phyloP scores from a whole-genome alignment of 35 echinoderm and acorn worm genomes.

The Hemicentrotus pulcherrimus region DNA sequence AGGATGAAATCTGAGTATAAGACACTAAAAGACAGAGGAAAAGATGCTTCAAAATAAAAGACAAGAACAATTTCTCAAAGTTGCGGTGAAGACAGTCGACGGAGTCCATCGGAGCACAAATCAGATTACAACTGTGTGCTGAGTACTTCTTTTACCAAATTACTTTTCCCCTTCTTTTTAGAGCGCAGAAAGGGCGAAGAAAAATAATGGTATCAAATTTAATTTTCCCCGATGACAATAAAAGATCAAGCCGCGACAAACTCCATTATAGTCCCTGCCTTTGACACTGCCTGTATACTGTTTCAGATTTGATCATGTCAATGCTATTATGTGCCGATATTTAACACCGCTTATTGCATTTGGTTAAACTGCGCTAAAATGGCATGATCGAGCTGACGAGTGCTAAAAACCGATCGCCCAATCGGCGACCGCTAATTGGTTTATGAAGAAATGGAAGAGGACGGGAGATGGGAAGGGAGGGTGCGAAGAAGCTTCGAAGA shows the following conservation, averaged over 20 bases:
- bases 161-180: conserved; percentile 25
- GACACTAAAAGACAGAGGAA: conserved; percentile 1
- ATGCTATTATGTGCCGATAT: conserved; percentile 52
- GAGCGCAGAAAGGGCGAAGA: conserved; percentile 30
- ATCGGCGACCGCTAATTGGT: conserved; percentile 51
- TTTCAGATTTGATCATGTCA: conserved; percentile 47
- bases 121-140: conserved; percentile 39
- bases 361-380: conserved; percentile 52
- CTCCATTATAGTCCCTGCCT: conserved; percentile 16
- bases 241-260: conserved; percentile 53
- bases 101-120: conserved; percentile 19
- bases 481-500: not conserved
- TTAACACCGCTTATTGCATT: conserved; percentile 51
- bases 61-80: not conserved
- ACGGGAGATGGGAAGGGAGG: not conserved
- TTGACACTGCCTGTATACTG: conserved; percentile 40
- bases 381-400: conserved; percentile 48
- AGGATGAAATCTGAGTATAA: not conserved
- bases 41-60: not conserved
- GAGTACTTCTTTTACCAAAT: conserved; percentile 51
- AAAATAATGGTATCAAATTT: conserved; percentile 57
- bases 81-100: not conserved
- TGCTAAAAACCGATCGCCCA: conserved; percentile 48
- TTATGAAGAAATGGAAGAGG: conserved; percentile 20
- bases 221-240: conserved; percentile 53